Base-by-base conservation (phyloP, 1,140 invertebrate genomes). In the Scaptomyza hsui region DNA sequence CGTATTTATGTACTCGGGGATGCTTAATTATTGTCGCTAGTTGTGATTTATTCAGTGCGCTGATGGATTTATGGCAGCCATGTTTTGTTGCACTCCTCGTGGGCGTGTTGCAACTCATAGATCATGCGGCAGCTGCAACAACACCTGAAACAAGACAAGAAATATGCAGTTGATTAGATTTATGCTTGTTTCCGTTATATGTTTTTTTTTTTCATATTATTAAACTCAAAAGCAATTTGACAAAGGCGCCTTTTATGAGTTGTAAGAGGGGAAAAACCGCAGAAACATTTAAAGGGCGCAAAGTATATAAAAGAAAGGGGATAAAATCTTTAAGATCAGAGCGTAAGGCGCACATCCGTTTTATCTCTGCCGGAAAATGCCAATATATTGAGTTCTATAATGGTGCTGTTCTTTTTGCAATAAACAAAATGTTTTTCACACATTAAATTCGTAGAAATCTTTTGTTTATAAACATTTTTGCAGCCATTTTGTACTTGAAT, bases 21-120 rank as follows among this genome's bases (percentile, higher is more conserved):
- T 61, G 62, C 62, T 86, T 86, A 86, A 80, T 81, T 86, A 75
- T 68, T 70, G 68, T 76, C 51, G 44, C 47, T 49, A 51, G 52
- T 55, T 77, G 60, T 78, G 82, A 88, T 88, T 75, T 88, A 82
- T 75, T 88, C 64, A 72, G 71, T 41, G 37, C 57, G 78, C 51
- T 88, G 82, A 88, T 88, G 82, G 82, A 88, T 88, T 88, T 88
- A 88, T 88, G 83, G 78, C 78, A 72, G 78, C 71, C 82, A 86
- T 82, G 71, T 78, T 88, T 88, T 72, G 48, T 45, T 26, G 47
- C 10, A 13, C 15, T 44, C 47, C 15, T 39, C 47, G 74, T 82
- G 70, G 69, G 78, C 55, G 78, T 74, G 35, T 18, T 5, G 49
- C 57, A 32, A 13, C 45, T 42, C 73, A 86, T 88, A 78, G 74